Evolutionary conservation across 2,888 invertebrate genomes (phyloP).

Genomic region (Conomelus anceps): DNA sequence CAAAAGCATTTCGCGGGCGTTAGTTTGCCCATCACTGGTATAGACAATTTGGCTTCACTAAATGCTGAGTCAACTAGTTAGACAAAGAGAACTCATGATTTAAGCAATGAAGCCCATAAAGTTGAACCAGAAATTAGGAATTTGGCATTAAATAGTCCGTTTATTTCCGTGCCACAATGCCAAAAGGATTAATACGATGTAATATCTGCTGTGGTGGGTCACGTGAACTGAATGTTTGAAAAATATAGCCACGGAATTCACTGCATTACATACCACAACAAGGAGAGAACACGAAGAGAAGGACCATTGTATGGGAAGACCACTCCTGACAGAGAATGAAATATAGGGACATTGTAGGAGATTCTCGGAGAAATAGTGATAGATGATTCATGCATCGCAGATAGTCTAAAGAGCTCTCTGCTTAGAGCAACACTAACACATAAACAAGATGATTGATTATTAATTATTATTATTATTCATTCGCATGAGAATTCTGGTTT

Average conservation of each 20-base stretch:
- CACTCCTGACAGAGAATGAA: not conserved
- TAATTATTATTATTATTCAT: too few relatives aligned
- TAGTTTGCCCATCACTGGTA: too few relatives aligned
- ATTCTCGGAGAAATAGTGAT: not conserved
- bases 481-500: too few relatives aligned
- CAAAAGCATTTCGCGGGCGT: too few relatives aligned
- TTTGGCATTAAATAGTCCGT: not conserved
- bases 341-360: not conserved
- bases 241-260: not conserved
- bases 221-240: not conserved
- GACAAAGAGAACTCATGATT: too few relatives aligned
- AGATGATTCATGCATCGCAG: not conserved
- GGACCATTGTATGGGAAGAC: not conserved
- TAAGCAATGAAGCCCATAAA: too few relatives aligned
- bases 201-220: not conserved
- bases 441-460: not conserved
- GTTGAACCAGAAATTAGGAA: too few relatives aligned
- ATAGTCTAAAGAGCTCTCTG: not conserved
- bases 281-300: not conserved
- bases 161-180: not conserved
- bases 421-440: not conserved
- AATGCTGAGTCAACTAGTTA: too few relatives aligned
- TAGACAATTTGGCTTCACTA: too few relatives aligned
- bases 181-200: not conserved
- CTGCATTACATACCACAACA: not conserved